These are phyloP conservation scores for Rhynchonycteris naso DNA, from an alignment of 2,797 vertebrate genomes.

Conservation along the genomic window DNA sequence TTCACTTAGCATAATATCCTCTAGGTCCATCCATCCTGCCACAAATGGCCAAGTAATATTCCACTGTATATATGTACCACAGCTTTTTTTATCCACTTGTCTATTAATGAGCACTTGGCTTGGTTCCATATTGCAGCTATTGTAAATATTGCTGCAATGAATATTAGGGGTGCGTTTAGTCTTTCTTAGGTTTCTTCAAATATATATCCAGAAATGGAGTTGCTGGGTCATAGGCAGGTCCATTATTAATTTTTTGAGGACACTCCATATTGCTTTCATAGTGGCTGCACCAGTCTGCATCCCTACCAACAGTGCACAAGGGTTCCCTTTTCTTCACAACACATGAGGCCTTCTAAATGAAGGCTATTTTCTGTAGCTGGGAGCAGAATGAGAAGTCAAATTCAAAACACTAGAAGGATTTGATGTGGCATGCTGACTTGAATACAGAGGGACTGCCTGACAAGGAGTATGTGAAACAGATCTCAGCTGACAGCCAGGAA, in stretches of 20 bases:
- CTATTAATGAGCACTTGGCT: no score
- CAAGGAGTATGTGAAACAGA: background rate
- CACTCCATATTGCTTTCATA: no score
- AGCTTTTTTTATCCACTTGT: background rate
- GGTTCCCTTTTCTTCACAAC: background rate
- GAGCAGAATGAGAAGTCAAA: conserved; percentile 2
- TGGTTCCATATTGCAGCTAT: no score
- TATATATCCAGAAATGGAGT: no score
- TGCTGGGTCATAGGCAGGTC: no score
- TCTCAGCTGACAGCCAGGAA: background rate
- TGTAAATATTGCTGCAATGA: no score
- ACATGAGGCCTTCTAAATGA: background rate
- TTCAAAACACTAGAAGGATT: background rate
- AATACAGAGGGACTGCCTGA: background rate
- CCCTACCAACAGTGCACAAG: background rate
- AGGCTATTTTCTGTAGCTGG: background rate
- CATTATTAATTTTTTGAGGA: no score
- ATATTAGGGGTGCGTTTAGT: no score
- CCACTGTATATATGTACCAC: background rate
- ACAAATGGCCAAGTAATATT: background rate
- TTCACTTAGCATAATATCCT: no score
- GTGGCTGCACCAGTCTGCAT: no score
- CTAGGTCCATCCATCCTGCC: background rate
- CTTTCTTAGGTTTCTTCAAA: no score
- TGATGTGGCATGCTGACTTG: background rate